Evolutionary conservation across 1,140 invertebrate genomes (phyloP), one percentile per base, ranked within the genome.

Genomic region (Caenorhabditis briggsae): DNA sequence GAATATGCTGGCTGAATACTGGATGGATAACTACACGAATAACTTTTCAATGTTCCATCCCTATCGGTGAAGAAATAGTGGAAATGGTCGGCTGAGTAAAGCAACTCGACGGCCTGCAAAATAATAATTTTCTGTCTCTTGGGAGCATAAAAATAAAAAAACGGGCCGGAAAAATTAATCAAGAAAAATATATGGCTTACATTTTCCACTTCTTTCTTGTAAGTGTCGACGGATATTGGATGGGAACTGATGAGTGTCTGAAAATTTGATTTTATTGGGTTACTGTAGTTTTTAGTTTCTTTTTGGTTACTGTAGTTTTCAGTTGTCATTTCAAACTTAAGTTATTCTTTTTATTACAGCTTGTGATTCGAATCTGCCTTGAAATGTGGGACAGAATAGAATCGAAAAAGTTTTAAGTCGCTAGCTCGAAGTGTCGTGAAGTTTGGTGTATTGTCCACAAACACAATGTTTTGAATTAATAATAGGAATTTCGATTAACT

Each of bases 41-140:
- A 92, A 18, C 89, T 90, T 65, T 92, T 92, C 11, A 92, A 84
- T 25, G 91, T 92, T 33, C 91, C 91, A 87, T 92, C 91, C 74
- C 91, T 89, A 89, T 92, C 91, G 14, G 91, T 92, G 83, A 92
- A 92, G 89, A 92, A 92, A 55, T 87, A 92, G 50, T 92, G 89
- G 84, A 92, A 92, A 59, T 92, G 91, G 82, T 92, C 91, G 25
- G 90, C 91, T 61, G 91, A 86, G 18, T 87, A 87, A 59, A 92
- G 90, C 20, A 92, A 70, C 58, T 92, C 64, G 11, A 86, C 74
- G 12, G 85, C 85, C 59, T 74, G 46, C 58, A 78, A 74, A 46
- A 33, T 11, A 11, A 33, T 33, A 1, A 33, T 33, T 33, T 33
- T 33, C 33, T 33, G 33, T 33, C 33, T n/a, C n/a, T n/a, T n/a